Evolutionary conservation across 2,113 vertebrate species (phyloP).

Genomic region (Mormyrus iriodes): DNA sequence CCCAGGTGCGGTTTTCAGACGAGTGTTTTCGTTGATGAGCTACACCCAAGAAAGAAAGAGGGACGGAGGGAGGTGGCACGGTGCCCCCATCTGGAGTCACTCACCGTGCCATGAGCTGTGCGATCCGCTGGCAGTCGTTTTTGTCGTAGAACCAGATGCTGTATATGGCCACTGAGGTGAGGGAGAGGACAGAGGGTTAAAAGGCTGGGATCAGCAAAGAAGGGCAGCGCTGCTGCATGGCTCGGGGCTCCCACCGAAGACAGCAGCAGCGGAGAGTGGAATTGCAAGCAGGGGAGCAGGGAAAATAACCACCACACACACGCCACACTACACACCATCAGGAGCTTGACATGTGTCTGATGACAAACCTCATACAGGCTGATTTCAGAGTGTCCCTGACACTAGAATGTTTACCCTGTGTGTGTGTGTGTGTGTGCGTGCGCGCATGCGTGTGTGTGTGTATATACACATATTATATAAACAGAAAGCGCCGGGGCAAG

Average conservation of each 20-base stretch:
- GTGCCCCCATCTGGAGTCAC: constrained; percentile 40
- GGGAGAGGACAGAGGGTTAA: background rate
- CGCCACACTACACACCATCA: background rate
- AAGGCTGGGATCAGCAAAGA: background rate
- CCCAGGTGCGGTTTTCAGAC: background rate
- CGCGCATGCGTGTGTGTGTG: too few relatives aligned
- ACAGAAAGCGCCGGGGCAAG: background rate
- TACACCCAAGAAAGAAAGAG: background rate
- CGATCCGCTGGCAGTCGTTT: constrained; percentile 91
- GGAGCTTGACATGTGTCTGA: background rate
- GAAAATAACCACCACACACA: background rate
- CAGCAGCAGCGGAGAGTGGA: background rate
- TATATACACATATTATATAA: background rate
- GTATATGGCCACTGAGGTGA: constrained; percentile 84
- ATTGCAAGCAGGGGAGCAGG: background rate
- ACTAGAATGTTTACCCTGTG: background rate
- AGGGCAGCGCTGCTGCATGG: background rate
- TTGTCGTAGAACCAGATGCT: constrained; percentile 99
- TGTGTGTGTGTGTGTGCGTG: background rate
- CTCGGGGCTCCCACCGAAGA: background rate
- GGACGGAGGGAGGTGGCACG: background rate
- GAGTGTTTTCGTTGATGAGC: background rate
- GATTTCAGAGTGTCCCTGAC: background rate
- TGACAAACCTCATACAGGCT: background rate
- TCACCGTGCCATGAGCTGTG: constrained; percentile 95